Evolutionary conservation across 53 echinoderm and acorn worm species (phyloP), one percentile per base, ranked within the genome.

Genomic region (Paelopatides confundens): DNA sequence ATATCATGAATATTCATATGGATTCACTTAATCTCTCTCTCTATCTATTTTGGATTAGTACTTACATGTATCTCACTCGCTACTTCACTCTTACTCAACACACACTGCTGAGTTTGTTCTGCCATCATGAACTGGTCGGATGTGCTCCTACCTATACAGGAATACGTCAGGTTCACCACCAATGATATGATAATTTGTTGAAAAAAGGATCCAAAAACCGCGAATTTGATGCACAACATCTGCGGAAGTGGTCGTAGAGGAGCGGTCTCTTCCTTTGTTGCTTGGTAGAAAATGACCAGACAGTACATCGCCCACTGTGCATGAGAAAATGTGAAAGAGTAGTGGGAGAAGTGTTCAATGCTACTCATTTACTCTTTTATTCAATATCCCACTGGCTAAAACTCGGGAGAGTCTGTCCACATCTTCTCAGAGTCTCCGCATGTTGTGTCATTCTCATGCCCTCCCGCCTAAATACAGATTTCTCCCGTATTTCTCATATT

Each of bases 281-380:
- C 92, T 33, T 84, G 85, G 35, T 92, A 92, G 85, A 92, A 92
- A 31, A 89, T 51, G 53, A 82, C 77, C 70, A 92, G 40, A 51
- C 92, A 92, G 85, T 92, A 92, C 92, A 92, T 88, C 35, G 92
- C 92, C 92, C 92, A 92, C 92, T 92, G 12, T n/a, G n/a, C n/a
- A n/a, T n/a, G n/a, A n/a, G n/a, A n/a, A n/a, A n/a, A n/a, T n/a
- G n/a, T n/a, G n/a, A n/a, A n/a, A n/a, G n/a, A n/a, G n/a, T n/a
- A n/a, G n/a, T n/a, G n/a, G n/a, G n/a, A n/a, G n/a, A n/a, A n/a
- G n/a, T n/a, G n/a, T n/a, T n/a, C n/a, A n/a, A n/a, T n/a, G n/a
- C n/a, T n/a, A n/a, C n/a, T n/a, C n/a, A n/a, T n/a, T n/a, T n/a
- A n/a, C n/a, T n/a, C n/a, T n/a, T n/a, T n/a, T n/a, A n/a, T n/a